phyloP scores from a whole-genome alignment of 2,888 invertebrate species.

The Alviniconcha strummeri region DNA sequence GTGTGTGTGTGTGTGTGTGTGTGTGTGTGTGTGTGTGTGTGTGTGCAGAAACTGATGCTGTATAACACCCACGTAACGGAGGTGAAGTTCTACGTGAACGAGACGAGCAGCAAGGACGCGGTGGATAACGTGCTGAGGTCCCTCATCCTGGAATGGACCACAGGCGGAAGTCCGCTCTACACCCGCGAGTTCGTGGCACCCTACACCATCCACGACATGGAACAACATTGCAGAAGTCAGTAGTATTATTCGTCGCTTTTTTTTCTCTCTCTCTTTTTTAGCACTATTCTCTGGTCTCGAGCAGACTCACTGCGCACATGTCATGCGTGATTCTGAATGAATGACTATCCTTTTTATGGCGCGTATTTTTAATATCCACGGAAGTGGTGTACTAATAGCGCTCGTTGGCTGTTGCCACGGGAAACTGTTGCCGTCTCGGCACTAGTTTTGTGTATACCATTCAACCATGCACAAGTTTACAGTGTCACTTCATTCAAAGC shows the following conservation, averaged over 20 bases:
- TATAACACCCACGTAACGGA: conserved; percentile 51
- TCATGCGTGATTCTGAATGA: too few species aligned
- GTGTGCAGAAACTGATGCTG: conserved; percentile 47
- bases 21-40: too few species aligned
- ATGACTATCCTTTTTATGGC: too few species aligned
- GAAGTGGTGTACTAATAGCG: too few species aligned
- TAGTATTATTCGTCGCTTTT: not conserved
- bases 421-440: too few species aligned
- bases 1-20: too few species aligned
- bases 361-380: too few species aligned
- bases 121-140: conserved; percentile 45
- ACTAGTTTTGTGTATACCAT: too few species aligned
- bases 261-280: not conserved
- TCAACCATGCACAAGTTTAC: too few species aligned
- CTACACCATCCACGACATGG: conserved; percentile 39
- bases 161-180: conserved; percentile 45
- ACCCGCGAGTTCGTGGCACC: conserved; percentile 48
- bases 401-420: too few species aligned
- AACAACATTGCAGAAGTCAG: not conserved
- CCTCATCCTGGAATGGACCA: conserved; percentile 43
- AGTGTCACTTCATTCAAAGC: too few species aligned
- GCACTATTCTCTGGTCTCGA: not conserved
- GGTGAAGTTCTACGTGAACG: conserved; percentile 45
- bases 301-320: too few species aligned
- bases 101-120: conserved; percentile 40